Base-by-base conservation (phyloP, 2,888 invertebrate genomes). In the Volucella inflata region DNA sequence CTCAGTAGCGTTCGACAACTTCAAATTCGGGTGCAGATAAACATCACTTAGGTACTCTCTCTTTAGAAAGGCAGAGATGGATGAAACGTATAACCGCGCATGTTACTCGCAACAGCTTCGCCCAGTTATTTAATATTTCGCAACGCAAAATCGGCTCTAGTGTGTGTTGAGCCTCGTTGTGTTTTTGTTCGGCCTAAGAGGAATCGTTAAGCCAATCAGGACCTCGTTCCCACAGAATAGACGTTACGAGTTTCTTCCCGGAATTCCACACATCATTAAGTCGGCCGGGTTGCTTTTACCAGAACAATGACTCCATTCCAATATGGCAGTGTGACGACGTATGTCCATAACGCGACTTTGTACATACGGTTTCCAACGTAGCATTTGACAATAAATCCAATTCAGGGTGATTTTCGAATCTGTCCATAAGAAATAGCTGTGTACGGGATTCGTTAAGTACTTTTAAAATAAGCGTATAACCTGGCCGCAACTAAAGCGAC, bases 71-170 rank as follows among this genome's bases (percentile, higher is more conserved):
- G 16, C 17, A 59, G 11, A 4, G 8, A 1, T 36, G 30, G 2
- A 67, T 42, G 44, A 60, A 60, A 2, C 68, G 68, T 4, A 68
- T 3, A 21, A 76, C 42, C n/a, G n/a, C n/a, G n/a, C n/a, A n/a
- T n/a, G n/a, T n/a, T n/a, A n/a, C n/a, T n/a, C n/a, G n/a, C n/a
- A n/a, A n/a, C n/a, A n/a, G n/a, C n/a, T n/a, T n/a, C n/a, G n/a
- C n/a, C 16, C 46, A 75, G 40, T 17, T 57, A 9, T 40, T 38
- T 16, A 65, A 40, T 2, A 46, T 62, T 17, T 48, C 46, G 42
- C 16, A 67, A 11, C 36, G 14, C 64, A 50, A 14, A 30, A 64
- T 14, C 8, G 64, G 64, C 48, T 64, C 21, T 21, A 21, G 21
- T 21, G 21, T 21, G 21, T 21, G 21, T 21, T 21, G 21, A 21